phyloP scores from a whole-genome alignment of 2,113 vertebrate species.

The Cariama cristata region DNA sequence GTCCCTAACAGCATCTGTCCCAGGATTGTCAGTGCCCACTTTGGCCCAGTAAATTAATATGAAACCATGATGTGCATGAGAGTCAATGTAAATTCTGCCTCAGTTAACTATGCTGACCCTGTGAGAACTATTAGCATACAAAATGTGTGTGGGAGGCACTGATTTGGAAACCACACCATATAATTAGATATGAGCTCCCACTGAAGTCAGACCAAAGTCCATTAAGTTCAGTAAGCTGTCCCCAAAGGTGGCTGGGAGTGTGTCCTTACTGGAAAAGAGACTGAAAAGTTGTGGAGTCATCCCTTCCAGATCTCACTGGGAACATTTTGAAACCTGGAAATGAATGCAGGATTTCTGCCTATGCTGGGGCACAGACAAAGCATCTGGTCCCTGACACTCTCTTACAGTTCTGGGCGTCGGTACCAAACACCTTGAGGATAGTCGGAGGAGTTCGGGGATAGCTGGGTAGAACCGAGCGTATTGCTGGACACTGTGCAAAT shows the following conservation, averaged over 20 bases:
- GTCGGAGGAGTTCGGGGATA: background rate
- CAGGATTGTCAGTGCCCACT: too few relatives aligned
- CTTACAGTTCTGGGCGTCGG: background rate
- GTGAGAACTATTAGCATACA: background rate
- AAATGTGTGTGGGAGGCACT: background rate
- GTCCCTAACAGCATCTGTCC: background rate
- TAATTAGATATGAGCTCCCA: background rate
- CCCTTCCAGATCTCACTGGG: background rate
- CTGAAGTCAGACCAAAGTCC: background rate
- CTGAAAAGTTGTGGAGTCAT: background rate
- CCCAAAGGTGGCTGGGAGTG: background rate
- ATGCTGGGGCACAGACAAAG: background rate
- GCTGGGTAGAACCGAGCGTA: background rate
- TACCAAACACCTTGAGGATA: background rate
- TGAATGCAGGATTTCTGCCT: background rate
- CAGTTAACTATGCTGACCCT: background rate
- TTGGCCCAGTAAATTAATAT: background rate
- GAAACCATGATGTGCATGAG: accelerated
- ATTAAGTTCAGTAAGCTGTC: background rate
- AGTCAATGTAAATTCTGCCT: background rate
- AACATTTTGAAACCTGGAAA: background rate
- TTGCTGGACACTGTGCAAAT: background rate
- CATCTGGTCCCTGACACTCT: background rate
- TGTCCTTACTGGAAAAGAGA: background rate
- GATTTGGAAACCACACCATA: background rate